These are phyloP conservation scores for Phylloscopus trochiloides DNA, from an alignment of 2,113 vertebrate genomes.

Conservation along the genomic window DNA sequence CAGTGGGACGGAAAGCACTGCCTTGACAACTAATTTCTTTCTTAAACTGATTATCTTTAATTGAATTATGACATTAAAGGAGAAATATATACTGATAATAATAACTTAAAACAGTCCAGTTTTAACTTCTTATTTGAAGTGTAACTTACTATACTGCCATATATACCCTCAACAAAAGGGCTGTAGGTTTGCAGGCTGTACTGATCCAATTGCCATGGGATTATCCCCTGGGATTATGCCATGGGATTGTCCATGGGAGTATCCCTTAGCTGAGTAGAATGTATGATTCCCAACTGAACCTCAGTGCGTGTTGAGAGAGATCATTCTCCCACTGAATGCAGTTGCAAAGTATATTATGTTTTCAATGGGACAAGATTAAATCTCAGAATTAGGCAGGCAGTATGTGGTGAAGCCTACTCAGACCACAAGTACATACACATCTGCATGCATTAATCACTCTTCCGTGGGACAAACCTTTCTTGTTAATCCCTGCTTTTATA, in stretches of 20 bases:
- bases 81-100: neutral
- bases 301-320: neutral
- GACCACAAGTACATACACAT: neutral
- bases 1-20: accelerated
- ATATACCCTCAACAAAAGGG: neutral
- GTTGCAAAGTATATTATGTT: neutral
- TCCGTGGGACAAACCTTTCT: neutral
- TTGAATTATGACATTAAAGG: neutral
- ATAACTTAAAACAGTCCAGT: neutral
- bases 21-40: neutral
- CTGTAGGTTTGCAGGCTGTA: neutral
- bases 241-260: neutral
- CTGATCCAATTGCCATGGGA: neutral
- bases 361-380: neutral
- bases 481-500: neutral
- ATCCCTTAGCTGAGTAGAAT: neutral
- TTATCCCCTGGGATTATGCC: neutral
- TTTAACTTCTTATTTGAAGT: neutral
- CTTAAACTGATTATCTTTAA: neutral
- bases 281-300: neutral
- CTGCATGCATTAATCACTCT: neutral
- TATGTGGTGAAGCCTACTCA: neutral
- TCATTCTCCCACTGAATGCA: neutral
- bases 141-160: neutral
- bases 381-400: neutral